Evolutionary conservation across 2,113 vertebrate species (phyloP), one percentile per base, ranked within the genome.

Genomic region (Hippocampus abdominalis): DNA sequence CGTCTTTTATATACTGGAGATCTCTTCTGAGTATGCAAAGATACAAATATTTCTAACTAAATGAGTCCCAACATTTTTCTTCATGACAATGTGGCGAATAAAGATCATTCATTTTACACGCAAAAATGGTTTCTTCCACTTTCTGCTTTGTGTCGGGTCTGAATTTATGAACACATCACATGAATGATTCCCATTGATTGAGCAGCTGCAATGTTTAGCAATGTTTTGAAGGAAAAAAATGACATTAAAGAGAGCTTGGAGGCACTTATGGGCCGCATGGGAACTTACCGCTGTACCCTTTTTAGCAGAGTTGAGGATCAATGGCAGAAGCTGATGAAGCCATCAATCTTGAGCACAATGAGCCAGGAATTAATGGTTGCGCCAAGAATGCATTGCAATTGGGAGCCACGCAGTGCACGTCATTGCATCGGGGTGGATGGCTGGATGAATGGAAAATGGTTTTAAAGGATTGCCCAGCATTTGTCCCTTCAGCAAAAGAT

Each of bases 281-380:
- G 69, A 85, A 81, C 80, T 72, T 83, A 77, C 81, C 71, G 74
- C 76, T 54, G 69, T 77, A 71, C 77, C 74, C 82, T 76, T 85
- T 84, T 79, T 70, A 84, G 32, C 74, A 72, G 69, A 84, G 84
- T 80, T 81, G 69, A 69, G 74, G 72, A 86, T 91, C 88, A 86
- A 88, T 89, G 74, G 74, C 73, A 29, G 75, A 21, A 40, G 75
- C 87, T 88, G 87, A 90, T 88, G 85, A 89, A 87, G 74, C 70
- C 82, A 89, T 90, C 84, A 86, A 76, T 89, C 83, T 81, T 71
- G 68, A 66, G 62, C 68, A 71, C 85, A 87, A 88, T 77, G 84
- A 88, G 82, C 78, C 72, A 59, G 77, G 66, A 70, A 71, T 69
- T 75, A 84, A 81, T 74, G 73, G 23, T 72, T 16, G 68, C 32